Percentiles rank a stretch among this genome's conserved stretches.
These are phyloP conservation scores for Tetanocera ferruginea DNA, from an alignment of 2,888 invertebrate genomes.

Conservation along the genomic window DNA sequence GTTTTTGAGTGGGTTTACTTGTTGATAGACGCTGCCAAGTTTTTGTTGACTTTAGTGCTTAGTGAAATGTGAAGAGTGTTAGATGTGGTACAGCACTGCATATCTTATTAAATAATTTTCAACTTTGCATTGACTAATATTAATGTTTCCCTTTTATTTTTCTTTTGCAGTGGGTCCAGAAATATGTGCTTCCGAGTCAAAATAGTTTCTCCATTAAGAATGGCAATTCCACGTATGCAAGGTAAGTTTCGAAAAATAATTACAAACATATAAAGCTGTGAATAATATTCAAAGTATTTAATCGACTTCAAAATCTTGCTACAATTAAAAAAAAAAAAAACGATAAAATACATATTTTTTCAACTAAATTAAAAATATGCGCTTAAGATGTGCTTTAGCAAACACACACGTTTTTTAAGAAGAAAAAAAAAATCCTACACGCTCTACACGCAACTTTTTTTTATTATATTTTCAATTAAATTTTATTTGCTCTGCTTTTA, in stretches of 20 bases:
- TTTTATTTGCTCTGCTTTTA: slow-evolving; percentile 4
- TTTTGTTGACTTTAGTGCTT: background rate
- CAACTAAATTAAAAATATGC: background rate
- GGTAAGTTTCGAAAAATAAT: slow-evolving; percentile 71
- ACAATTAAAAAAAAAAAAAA: background rate
- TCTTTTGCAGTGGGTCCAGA: slow-evolving; percentile 72
- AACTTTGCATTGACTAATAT: background rate
- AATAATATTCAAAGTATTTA: background rate
- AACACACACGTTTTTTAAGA: slow-evolving; percentile 15
- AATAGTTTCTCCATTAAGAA: slow-evolving; percentile 72
- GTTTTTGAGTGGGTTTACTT: background rate
- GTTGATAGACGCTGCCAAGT: background rate
- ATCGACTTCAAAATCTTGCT: background rate
- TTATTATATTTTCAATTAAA: background rate
- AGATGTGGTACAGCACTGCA: too few relatives aligned
- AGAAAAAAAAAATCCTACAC: slow-evolving; percentile 12
- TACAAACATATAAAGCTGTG: background rate
- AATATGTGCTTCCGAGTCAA: slow-evolving; percentile 73
- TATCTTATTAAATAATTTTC: too few relatives aligned
- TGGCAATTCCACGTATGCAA: slow-evolving; percentile 73
- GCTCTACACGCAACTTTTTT: slow-evolving; percentile 19
- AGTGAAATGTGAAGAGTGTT: background rate
- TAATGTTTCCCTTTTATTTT: slow-evolving; percentile 47
- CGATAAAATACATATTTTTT: background rate
- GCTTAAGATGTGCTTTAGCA: slow-evolving; percentile 15